Evolutionary conservation across 2,888 invertebrate species (phyloP), one percentile per base, ranked within the genome.

Genomic region (Sminthurides aquaticus): DNA sequence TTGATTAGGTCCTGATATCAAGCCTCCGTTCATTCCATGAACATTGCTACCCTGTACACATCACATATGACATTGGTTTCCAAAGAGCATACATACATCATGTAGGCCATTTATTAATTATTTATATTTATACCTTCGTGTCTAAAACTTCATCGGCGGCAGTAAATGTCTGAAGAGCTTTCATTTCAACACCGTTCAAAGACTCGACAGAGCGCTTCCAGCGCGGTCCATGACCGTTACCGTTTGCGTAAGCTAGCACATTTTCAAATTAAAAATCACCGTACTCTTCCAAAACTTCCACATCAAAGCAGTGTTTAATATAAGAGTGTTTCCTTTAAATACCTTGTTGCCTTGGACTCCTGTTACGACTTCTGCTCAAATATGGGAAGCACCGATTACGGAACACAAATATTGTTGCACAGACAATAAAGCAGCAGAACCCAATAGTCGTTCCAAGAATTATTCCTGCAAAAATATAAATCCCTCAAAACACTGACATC

Each of bases 171-270:
- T n/a, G n/a, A n/a, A n/a, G 64, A 52, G 70, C 67, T 60, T 73
- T 73, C 73, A 73, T 71, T 43, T 73, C 73, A 29, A 73, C 73
- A 27, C 65, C 62, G 61, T 70, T 73, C 18, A 71, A 66, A 54
- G 70, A 69, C 56, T 73, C 72, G 25, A 72, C 57, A 1, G 69
- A 69, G 22, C 73, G 59, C 61, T 65, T 73, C 20, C 70, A 66
- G 43, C 72, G 60, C 1, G 72, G 70, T 5, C 69, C 68, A 62
- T 71, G 69, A 27, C 71, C 69, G 57, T 70, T 71, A 20, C 70
- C 73, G 59, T 73, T 71, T 18, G 67, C 67, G 55, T 70, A 70
- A 24, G 65, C 64, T 61, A 25, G 1, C 8, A 54, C 8, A 20
- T 8, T 43, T n/a, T n/a, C n/a, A n/a, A n/a, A n/a, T n/a, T n/a